Evolutionary conservation across 2,888 invertebrate species (phyloP).

Genomic region (Nebria brevicollis): DNA sequence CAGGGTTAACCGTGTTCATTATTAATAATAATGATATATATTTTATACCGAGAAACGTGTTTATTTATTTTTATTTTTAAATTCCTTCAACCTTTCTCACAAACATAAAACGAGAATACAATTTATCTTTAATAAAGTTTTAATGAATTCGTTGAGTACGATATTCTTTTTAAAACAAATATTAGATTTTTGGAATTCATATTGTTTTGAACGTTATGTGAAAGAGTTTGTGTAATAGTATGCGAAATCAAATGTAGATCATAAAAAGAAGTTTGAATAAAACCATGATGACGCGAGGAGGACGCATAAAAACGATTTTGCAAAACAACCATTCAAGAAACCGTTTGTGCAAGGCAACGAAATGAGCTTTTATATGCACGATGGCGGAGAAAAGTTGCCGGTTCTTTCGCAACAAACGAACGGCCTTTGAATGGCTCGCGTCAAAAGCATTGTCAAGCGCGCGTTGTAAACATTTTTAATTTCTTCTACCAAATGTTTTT

Average conservation of each 20-base stretch:
- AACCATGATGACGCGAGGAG: constrained; percentile 24
- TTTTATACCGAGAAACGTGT: too few relatives aligned
- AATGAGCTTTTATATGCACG: constrained; percentile 42
- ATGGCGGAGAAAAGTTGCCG: constrained; percentile 24
- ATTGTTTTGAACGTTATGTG: too few relatives aligned
- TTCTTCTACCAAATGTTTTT: constrained; percentile 43
- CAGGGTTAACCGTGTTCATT: not conserved
- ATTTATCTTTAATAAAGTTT: too few relatives aligned
- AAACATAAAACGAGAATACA: too few relatives aligned
- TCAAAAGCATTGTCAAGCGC: constrained; percentile 27
- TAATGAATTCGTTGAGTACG: too few relatives aligned
- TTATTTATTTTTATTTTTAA: too few relatives aligned
- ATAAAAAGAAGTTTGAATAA: constrained; percentile 44
- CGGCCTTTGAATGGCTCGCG: constrained; percentile 7
- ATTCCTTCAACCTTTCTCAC: too few relatives aligned
- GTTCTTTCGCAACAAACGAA: constrained; percentile 14
- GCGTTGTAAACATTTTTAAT: constrained; percentile 41
- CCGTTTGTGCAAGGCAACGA: constrained; percentile 43
- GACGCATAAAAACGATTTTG: constrained; percentile 40
- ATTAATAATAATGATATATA: not conserved
- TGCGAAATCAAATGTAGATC: constrained; percentile 35
- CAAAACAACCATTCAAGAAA: constrained; percentile 46
- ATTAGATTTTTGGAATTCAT: too few relatives aligned
- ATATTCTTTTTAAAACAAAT: too few relatives aligned
- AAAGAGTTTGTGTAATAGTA: not conserved